Conservation (phyloP, 2,888 invertebrate species). For the Catonia carolina region DNA sequence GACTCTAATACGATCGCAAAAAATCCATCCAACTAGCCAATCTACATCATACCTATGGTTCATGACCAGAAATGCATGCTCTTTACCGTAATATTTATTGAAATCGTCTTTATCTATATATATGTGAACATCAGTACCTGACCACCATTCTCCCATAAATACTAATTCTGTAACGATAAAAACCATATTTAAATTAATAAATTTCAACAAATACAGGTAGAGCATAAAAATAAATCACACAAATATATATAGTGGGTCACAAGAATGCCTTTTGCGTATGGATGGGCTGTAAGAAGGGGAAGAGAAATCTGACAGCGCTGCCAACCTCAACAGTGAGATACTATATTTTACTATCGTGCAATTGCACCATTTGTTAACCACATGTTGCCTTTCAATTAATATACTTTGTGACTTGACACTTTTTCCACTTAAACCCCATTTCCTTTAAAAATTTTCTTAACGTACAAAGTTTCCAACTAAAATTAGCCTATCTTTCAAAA, state of each 20-base stretch:
- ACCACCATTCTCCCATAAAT: constrained; percentile 93
- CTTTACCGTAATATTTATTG: constrained; percentile 73
- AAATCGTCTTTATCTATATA: constrained; percentile 74
- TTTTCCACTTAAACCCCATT: too few species aligned
- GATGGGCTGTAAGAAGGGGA: too few species aligned
- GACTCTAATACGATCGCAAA: constrained; percentile 70
- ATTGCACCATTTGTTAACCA: too few species aligned
- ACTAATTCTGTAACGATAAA: constrained; percentile 63
- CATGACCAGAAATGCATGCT: constrained; percentile 85
- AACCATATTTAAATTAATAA: constrained; percentile 26
- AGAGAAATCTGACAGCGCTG: too few species aligned
- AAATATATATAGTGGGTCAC: background rate
- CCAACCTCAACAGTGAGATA: too few species aligned
- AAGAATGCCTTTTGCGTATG: too few species aligned
- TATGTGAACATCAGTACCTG: constrained; percentile 62
- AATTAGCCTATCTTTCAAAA: too few species aligned
- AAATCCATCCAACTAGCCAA: constrained; percentile 91
- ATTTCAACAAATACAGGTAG: constrained; percentile 21
- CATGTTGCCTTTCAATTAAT: too few species aligned
- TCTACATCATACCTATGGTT: constrained; percentile 95
- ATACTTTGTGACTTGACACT: too few species aligned
- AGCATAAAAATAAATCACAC: background rate
- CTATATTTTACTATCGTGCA: too few species aligned
- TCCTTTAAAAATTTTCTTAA: too few species aligned
- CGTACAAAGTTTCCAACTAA: too few species aligned